These are phyloP conservation scores for Solenopsis invicta DNA, from an alignment of 1,140 invertebrate genomes.

Conservation along the genomic window DNA sequence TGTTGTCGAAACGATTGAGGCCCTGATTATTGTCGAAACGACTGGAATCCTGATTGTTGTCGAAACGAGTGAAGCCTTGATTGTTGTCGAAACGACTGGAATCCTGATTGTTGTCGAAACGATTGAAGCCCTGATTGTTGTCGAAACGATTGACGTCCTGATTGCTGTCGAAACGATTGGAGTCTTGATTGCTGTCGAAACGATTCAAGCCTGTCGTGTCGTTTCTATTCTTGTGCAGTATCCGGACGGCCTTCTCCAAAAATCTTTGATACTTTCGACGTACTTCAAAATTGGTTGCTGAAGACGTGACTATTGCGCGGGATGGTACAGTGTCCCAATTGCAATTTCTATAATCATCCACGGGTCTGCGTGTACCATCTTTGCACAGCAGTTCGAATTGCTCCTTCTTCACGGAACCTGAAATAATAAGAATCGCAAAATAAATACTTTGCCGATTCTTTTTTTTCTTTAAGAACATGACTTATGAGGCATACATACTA, in stretches of 20 bases:
- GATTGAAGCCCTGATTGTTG: not conserved
- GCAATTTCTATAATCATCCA: constrained; percentile 93
- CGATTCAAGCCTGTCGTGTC: constrained; percentile 62
- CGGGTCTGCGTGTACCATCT: constrained; percentile 91
- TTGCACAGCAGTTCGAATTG: constrained; percentile 95
- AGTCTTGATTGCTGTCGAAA: constrained; percentile 63
- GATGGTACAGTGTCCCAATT: constrained; percentile 96
- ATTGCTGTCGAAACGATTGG: not conserved
- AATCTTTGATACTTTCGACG: constrained; percentile 88
- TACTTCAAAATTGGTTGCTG: constrained; percentile 89
- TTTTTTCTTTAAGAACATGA: not conserved
- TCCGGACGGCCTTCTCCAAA: constrained; percentile 86
- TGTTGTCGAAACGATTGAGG: constrained; percentile 64
- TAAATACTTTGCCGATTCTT: not conserved
- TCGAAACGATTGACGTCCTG: constrained; percentile 52
- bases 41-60: constrained; percentile 23
- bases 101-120: constrained; percentile 58
- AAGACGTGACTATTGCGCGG: constrained; percentile 95
- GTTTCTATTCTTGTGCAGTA: constrained; percentile 81
- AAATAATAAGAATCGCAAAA: constrained; percentile 20
- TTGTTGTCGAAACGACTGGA: not conserved
- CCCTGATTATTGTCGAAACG: not conserved
- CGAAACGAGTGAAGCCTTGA: constrained; percentile 43
- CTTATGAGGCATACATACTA: constrained; percentile 83
- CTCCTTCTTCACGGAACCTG: constrained; percentile 89